Base-by-base conservation (phyloP, 2,888 invertebrate genomes). In the Hedychridium roseum region DNA sequence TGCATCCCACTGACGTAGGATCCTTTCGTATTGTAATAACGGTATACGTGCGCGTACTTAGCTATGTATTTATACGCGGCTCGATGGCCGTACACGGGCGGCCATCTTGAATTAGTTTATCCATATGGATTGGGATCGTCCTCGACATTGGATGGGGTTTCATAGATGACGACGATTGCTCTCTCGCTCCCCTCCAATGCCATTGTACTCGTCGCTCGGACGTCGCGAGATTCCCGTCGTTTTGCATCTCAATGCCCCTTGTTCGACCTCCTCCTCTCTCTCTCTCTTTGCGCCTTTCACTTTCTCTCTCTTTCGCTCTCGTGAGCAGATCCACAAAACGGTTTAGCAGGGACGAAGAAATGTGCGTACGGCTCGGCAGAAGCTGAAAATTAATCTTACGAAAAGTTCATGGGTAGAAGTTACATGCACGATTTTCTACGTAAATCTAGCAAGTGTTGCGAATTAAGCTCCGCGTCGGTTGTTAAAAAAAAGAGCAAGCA, bases 51-150 rank as follows among this genome's bases (percentile, higher is more conserved):
- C n/a, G n/a, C n/a, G n/a, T n/a, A n/a, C n/a, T n/a, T n/a, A n/a
- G n/a, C n/a, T n/a, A n/a, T n/a, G n/a, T n/a, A n/a, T n/a, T n/a
- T n/a, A n/a, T n/a, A n/a, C n/a, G 4, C 15, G 15, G 7, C n/a
- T 31, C 30, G 6, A 7, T 3, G 31, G 6, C 15, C 14, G 31
- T 12, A 46, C 45, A 50, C 43, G 44, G 48, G 50, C 46, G 42
- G 32, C 44, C 48, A 48, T 58, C 63, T 67, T 60, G 64, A 73
- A 73, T 72, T 71, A 68, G 69, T 70, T 72, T 68, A 73, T 73
- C 69, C 71, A 72, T 73, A 73, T 71, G 71, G 68, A 71, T 70
- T 48, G 63, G 60, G 56, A 66, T 68, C 58, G 62, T 66, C 59
- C 50, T 49, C 35, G 44, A 44, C 32, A 45, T 54, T 28, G 34